A percentile compares a stretch with the other conserved stretches of the same genome.
These are phyloP conservation scores for Thysanoteuthis rhombus DNA, from an alignment of 2,888 invertebrate genomes.

Conservation along the genomic window DNA sequence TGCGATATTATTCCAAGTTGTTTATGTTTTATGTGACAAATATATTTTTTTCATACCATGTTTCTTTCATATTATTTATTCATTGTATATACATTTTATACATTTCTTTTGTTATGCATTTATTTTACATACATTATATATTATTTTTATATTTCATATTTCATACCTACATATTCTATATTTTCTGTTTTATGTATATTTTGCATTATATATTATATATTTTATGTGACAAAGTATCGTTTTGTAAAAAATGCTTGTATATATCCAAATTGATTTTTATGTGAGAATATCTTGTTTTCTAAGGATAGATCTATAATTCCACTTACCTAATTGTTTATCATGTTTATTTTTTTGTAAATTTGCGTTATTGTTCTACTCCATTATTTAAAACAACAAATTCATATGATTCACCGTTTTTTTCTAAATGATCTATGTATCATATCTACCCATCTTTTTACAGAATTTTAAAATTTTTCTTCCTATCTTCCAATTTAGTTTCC, in stretches of 20 bases:
- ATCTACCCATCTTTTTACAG: background rate
- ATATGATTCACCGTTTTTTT: background rate
- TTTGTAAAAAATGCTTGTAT: background rate
- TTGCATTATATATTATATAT: too few relatives aligned
- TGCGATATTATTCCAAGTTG: background rate
- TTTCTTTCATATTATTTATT: too few relatives aligned
- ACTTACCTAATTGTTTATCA: background rate
- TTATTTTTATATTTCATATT: too few relatives aligned
- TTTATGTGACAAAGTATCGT: background rate
- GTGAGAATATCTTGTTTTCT: background rate
- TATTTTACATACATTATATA: too few relatives aligned
- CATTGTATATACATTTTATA: too few relatives aligned
- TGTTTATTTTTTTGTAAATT: background rate
- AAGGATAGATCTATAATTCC: too few relatives aligned
- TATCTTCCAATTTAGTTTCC: background rate
- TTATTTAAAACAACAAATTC: background rate
- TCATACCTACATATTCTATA: too few relatives aligned
- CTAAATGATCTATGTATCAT: too few relatives aligned
- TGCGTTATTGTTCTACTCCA: background rate
- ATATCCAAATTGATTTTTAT: background rate
- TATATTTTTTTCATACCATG: too few relatives aligned
- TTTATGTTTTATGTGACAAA: background rate
- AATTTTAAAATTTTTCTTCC: background rate
- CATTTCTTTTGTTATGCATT: too few relatives aligned
- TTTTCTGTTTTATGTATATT: too few relatives aligned